Base-by-base conservation (phyloP, 2,797 vertebrate genomes). In the Lemur catta region DNA sequence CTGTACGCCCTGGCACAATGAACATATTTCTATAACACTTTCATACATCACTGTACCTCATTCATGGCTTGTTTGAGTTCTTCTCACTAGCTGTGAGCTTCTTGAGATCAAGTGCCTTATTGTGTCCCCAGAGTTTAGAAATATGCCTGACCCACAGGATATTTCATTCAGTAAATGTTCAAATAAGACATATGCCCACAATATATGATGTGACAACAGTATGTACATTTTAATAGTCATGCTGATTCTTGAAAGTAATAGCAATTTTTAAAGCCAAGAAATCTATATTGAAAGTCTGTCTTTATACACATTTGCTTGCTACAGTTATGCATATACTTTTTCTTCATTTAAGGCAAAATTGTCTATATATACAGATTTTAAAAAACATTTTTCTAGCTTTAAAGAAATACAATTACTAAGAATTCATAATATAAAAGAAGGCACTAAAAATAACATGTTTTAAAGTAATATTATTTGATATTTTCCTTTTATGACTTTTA, bases 241-340 rank as follows among this genome's bases (percentile, higher is more conserved):
- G 48, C 15, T 57, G 30, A 86, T 82, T 79, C 35, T 82, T 94
- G 48, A 89, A 78, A 94, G 80, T 43, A 76, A 84, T 2, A 84
- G 33, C 33, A 91, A 63, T 71, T 84, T 75, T 87, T 95, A 41
- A 92, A 80, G 52, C 8, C 46, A 84, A 96, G 57, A 96, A 65
- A 57, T 9, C n/a, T 57, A 87, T 18, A 76, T 2, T 35, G 33
- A 76, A 81, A 57, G 46, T 57, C 6, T 33, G 2, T 52, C 10
- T 72, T 72, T 65, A 67, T 30, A 93, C 3, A 55, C 33, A 78
- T 26, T 69, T 28, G 74, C 55, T 85, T 93, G 30, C 20, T 69
- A 85, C 10, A 67, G 26, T 55, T 86, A 79, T 59, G 6, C 7
- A 59, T 46, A 48, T 0, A 52, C 13, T 55, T 91, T 92, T 67